Evolutionary conservation across 1,140 invertebrate genomes (phyloP).

Genomic region (Eurosta solidaginis): DNA sequence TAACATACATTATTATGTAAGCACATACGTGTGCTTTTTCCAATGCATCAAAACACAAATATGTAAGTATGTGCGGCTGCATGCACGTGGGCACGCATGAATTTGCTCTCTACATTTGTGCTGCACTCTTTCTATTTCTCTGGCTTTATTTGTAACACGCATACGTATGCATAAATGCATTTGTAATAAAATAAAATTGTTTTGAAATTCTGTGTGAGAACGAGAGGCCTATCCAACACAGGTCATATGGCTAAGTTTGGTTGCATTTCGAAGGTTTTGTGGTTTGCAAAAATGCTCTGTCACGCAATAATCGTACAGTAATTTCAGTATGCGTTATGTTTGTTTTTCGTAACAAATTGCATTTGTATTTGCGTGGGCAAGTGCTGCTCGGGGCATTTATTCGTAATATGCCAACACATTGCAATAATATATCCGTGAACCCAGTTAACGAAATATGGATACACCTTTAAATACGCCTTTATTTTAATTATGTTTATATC

Average conservation of each 20-base stretch:
- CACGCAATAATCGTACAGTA: neutral
- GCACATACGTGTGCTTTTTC: constrained; percentile 30
- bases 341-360: constrained; percentile 16
- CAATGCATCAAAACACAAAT: neutral
- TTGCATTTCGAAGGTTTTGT: constrained; percentile 14
- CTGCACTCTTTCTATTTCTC: neutral
- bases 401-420: neutral
- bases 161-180: constrained; percentile 8
- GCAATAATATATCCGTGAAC: neutral
- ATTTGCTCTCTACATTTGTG: neutral
- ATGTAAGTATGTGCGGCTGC: constrained; percentile 8
- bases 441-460: neutral
- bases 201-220: neutral
- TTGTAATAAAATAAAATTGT: constrained; percentile 30
- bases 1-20: constrained; percentile 27
- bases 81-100: neutral
- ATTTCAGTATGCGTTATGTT: neutral
- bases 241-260: constrained; percentile 23
- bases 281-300: constrained; percentile 15
- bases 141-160: no score
- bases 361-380: constrained; percentile 8
- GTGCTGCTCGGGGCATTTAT: neutral
- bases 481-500: no score
- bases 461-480: no score
- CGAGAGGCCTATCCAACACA: neutral